Percentiles rank a stretch among this genome's conserved stretches.
These are phyloP conservation scores for Etheostoma spectabile DNA, from an alignment of 2,113 vertebrate genomes.

Conservation along the genomic window DNA sequence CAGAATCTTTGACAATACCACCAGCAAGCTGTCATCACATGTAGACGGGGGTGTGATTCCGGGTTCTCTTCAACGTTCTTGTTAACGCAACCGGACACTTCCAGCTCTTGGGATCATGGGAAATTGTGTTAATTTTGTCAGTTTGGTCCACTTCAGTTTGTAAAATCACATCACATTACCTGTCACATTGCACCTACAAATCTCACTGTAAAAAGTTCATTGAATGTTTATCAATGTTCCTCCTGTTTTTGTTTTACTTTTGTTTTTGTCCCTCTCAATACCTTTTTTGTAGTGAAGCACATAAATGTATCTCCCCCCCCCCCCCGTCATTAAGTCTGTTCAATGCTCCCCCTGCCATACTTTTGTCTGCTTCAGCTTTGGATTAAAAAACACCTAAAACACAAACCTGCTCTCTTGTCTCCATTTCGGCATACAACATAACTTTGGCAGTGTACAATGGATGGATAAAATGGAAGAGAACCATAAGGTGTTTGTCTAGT, in stretches of 20 bases:
- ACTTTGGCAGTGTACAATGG: not conserved
- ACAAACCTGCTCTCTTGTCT: conserved; percentile 17
- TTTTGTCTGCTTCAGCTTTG: conserved; percentile 88
- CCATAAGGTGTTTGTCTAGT: not conserved
- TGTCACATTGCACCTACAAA: conserved; percentile 40
- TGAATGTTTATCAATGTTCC: conserved; percentile 46
- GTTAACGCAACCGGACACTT: conserved; percentile 16
- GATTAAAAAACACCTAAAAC: conserved; percentile 87
- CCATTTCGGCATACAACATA: conserved; percentile 3
- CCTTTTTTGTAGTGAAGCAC: conserved; percentile 64
- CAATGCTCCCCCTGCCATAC: conserved; percentile 82
- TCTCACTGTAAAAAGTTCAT: conserved; percentile 66
- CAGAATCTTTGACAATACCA: conserved; percentile 56
- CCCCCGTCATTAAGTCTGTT: conserved; percentile 39
- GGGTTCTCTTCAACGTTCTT: conserved; percentile 24
- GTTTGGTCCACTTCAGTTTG: conserved; percentile 53
- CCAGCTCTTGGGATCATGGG: conserved; percentile 50
- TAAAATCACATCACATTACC: conserved; percentile 63
- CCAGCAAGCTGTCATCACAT: conserved; percentile 68
- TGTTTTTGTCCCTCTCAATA: conserved; percentile 31
- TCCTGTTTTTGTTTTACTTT: too few species aligned
- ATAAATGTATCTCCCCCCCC: conserved; percentile 41
- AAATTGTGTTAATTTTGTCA: conserved; percentile 53
- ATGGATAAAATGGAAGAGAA: not conserved
- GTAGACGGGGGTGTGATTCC: conserved; percentile 23